These are phyloP conservation scores for Isaurus tuberculatus DNA, from an alignment of 92 coral and sea anemone species.

Conservation along the genomic window DNA sequence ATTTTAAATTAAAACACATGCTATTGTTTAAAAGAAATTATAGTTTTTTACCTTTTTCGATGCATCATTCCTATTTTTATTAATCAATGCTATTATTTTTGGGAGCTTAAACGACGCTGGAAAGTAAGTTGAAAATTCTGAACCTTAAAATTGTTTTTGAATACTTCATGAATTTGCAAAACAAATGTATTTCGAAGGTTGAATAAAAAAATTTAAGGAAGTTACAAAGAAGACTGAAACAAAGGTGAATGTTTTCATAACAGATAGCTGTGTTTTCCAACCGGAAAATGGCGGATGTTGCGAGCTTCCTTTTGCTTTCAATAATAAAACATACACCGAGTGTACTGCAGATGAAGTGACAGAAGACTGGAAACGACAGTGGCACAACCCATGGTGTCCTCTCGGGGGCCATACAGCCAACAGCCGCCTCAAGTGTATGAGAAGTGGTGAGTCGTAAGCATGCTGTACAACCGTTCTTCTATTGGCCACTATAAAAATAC, in stretches of 20 bases:
- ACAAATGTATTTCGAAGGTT: background rate
- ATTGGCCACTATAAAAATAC: too few species aligned
- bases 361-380: slow-evolving; percentile 65
- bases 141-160: too few species aligned
- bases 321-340: slow-evolving; percentile 71
- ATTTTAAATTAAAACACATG: too few species aligned
- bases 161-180: too few species aligned
- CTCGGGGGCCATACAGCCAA: background rate
- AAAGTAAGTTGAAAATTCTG: too few species aligned
- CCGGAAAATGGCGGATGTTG: slow-evolving; percentile 80
- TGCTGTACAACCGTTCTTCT: background rate
- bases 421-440: slow-evolving; percentile 46
- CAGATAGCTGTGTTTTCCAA: slow-evolving; percentile 68
- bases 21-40: too few species aligned
- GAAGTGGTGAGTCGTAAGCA: slow-evolving; percentile 44
- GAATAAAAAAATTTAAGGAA: too few species aligned
- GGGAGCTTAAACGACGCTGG: too few species aligned
- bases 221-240: too few species aligned
- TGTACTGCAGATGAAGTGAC: slow-evolving; percentile 73
- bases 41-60: too few species aligned
- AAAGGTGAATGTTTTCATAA: background rate
- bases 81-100: too few species aligned
- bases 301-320: slow-evolving; percentile 69
- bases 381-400: slow-evolving; percentile 85
- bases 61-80: too few species aligned